These are phyloP conservation scores for Melanotaenia pygmaea DNA, from an alignment of 2,797 vertebrate species.

Conservation along the genomic window DNA sequence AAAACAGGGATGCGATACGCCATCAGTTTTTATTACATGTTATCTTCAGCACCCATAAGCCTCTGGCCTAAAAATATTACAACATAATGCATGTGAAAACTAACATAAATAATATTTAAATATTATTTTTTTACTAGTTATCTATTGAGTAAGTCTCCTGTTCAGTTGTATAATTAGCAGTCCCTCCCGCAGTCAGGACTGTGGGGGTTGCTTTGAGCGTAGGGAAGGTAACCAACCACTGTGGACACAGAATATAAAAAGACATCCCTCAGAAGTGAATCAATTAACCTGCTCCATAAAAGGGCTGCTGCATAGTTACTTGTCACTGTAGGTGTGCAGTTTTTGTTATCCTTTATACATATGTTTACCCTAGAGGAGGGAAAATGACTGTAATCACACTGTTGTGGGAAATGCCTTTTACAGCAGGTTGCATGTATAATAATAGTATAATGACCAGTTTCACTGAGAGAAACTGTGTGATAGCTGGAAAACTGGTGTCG, in stretches of 20 bases:
- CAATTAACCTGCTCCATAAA: slow-evolving; percentile 38
- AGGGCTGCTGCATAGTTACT: background rate
- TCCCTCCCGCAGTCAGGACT: slow-evolving; percentile 32
- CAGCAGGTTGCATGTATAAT: background rate
- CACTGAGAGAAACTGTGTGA: background rate
- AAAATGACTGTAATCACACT: background rate
- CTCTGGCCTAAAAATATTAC: slow-evolving; percentile 3
- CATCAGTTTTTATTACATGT: slow-evolving; percentile 9
- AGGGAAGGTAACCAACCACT: slow-evolving; percentile 27
- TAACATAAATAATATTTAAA: background rate
- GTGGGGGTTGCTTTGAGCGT: slow-evolving; percentile 30
- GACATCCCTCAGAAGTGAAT: slow-evolving; percentile 37
- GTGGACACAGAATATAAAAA: slow-evolving; percentile 37
- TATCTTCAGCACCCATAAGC: slow-evolving; percentile 21
- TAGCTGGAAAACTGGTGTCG: background rate
- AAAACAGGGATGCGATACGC: background rate
- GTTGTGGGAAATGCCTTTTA: background rate
- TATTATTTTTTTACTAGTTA: background rate
- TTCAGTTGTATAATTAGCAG: slow-evolving; percentile 49
- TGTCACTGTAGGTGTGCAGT: background rate
- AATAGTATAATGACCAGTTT: background rate
- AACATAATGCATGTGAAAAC: slow-evolving; percentile 2
- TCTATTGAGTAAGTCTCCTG: background rate
- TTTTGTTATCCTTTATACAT: background rate
- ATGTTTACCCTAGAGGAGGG: slow-evolving; percentile 3